Evolutionary conservation across 2,888 invertebrate genomes (phyloP).

Genomic region (Tinea pellionella): DNA sequence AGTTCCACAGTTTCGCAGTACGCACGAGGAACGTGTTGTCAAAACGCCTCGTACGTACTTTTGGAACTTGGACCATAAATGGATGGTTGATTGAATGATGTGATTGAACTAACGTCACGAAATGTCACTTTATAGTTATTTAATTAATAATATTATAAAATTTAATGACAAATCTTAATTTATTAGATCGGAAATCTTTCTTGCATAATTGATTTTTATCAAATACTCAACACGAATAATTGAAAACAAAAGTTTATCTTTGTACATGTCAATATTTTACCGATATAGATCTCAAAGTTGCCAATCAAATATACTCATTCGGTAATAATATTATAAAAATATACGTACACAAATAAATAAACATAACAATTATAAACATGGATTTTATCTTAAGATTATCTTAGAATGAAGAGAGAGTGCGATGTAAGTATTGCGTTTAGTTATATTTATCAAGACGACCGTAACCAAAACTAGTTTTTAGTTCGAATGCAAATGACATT

Average conservation of each 20-base stretch:
- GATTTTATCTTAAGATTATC: background rate
- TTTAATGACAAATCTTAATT: background rate
- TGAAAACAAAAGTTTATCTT: background rate
- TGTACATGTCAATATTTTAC: background rate
- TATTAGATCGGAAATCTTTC: background rate
- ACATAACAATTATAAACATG: background rate
- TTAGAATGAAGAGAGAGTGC: background rate
- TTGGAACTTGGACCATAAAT: no score
- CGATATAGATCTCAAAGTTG: background rate
- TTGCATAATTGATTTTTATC: background rate
- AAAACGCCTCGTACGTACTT: no score
- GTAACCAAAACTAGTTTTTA: background rate
- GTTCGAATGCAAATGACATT: background rate
- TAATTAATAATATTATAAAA: background rate
- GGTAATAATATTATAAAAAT: background rate
- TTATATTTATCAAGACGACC: background rate
- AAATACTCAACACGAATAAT: background rate
- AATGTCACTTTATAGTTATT: no score
- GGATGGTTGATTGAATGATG: no score
- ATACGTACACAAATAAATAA: background rate
- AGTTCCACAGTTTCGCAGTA: no score
- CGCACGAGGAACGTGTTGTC: no score
- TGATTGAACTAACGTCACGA: no score
- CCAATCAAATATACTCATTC: conserved; percentile 4
- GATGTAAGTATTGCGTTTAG: background rate